A percentile compares a stretch with the other conserved stretches of the same genome.
Conservation (phyloP, 2,113 vertebrate species). For the Talpa occidentalis region DNA sequence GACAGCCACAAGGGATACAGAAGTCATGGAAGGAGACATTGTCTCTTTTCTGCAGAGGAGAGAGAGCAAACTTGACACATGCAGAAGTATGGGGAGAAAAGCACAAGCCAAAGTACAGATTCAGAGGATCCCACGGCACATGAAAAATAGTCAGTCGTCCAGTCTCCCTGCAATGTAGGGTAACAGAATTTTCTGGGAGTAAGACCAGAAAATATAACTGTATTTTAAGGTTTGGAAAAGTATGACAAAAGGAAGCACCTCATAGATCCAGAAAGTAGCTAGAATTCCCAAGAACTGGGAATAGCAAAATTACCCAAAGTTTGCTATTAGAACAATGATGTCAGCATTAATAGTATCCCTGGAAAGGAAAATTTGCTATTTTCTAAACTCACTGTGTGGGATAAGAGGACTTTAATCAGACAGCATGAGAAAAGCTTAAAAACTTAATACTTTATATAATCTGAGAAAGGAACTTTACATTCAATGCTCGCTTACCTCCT, state of each 20-base stretch:
- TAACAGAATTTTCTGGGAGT: not conserved
- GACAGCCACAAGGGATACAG: not conserved
- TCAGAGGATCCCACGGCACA: not conserved
- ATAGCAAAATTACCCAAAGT: not conserved
- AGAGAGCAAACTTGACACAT: not conserved
- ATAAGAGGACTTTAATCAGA: not conserved
- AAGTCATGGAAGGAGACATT: not conserved
- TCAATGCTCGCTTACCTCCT: not conserved
- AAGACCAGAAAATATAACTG: conserved; percentile 21
- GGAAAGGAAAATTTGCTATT: conserved; percentile 1
- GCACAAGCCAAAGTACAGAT: not conserved
- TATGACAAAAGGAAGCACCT: not conserved
- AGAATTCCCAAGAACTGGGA: not conserved
- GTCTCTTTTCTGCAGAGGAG: not conserved
- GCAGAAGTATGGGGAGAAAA: not conserved
- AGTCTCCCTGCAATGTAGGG: not conserved
- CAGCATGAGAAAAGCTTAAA: not conserved
- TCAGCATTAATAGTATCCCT: not conserved
- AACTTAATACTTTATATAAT: not conserved
- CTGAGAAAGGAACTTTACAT: not conserved
- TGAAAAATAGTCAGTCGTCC: not conserved
- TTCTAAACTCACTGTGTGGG: not conserved
- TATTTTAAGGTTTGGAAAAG: not conserved
- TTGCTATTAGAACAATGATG: not conserved
- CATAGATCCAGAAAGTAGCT: not conserved